Evolutionary conservation across 2,888 invertebrate species (phyloP), one percentile per base, ranked within the genome.

Genomic region (Drosophila quasianomalipes): DNA sequence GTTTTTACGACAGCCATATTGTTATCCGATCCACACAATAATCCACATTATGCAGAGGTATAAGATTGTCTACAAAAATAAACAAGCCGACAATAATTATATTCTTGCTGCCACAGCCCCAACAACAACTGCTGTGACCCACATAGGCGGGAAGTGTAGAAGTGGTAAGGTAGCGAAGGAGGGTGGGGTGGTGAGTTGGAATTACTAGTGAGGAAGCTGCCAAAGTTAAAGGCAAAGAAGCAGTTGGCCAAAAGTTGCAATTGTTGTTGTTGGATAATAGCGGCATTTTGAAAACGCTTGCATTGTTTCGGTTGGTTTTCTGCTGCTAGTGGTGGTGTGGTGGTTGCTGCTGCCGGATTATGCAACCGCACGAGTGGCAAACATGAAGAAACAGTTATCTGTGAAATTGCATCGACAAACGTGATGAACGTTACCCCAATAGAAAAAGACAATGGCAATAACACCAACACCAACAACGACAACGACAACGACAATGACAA

Each of bases 381-480:
- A 89, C 87, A 79, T 77, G 79, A 64, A 89, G 74, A 87, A 85
- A 86, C 90, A 85, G 90, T 90, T 91, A 90, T 90, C 91, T 91
- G 82, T 78, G 81, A 82, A 85, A 89, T 89, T 90, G 89, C 91
- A 91, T 90, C 90, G 86, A 79, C 81, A 90, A 90, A 91, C 89
- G 90, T 89, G 91, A 89, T 85, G 87, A 82, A 89, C 83, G 83
- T 89, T 91, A 89, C 87, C 91, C 81, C 82, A 89, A 90, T 83
- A 78, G 61, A 74, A 66, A 70, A 59, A 78, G 54, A 55, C 63
- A 59, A 63, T 51, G 19, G 51, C 51, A 51, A 51, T 10, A 51
- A 19, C 19, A 26, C 47, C 26, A 47, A 47, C 44, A 22, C 44
- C 63, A 68, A 61, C 41, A 66, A 22, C n/a, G 35, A 22, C 62